Base-by-base conservation (phyloP, 2,888 invertebrate species). In the Cephus pygmeus region DNA sequence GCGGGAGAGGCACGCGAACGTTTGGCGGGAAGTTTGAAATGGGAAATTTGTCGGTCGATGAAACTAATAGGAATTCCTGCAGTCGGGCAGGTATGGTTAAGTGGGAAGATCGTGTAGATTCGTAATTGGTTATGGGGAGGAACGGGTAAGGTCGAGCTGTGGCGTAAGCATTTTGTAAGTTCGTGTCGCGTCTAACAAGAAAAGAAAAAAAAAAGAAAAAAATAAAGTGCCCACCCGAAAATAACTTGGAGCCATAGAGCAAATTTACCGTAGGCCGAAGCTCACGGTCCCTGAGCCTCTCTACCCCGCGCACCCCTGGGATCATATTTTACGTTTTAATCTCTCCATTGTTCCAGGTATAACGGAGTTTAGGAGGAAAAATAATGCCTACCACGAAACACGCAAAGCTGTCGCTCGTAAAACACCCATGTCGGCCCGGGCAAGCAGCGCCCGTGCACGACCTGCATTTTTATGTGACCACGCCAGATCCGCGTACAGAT, bases 271-370 rank as follows among this genome's bases (percentile, higher is more conserved):
- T 77, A 77, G 79, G 79, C 78, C 79, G 71, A 56, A 56, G 9
- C 56, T 56, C 56, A 56, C 9, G 56, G 56, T 23, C 56, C 23
- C 23, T 23, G 23, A 23, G 23, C 23, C 56, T 56, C 56, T 56
- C 6, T 80, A 82, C 78, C 82, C 82, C 81, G 79, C 87, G 86
- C 83, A 85, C 86, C 84, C 87, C 81, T 80, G 87, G 87, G 88
- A 88, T 90, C 90, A 90, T 91, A 91, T 90, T 90, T 91, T 90
- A 90, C 86, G 88, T 91, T 91, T 90, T 90, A 90, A 91, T 91
- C 91, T 91, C 90, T 89, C 91, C 90, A 91, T 91, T 91, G 90
- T 91, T 91, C 90, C 90, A 87, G 88, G 89, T 89, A 90, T 90
- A 90, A 90, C 90, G 90, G 90, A 89, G 90, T 90, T 90, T 89